Conservation (phyloP, 2,797 vertebrate species). For the Anguilla obscura region DNA sequence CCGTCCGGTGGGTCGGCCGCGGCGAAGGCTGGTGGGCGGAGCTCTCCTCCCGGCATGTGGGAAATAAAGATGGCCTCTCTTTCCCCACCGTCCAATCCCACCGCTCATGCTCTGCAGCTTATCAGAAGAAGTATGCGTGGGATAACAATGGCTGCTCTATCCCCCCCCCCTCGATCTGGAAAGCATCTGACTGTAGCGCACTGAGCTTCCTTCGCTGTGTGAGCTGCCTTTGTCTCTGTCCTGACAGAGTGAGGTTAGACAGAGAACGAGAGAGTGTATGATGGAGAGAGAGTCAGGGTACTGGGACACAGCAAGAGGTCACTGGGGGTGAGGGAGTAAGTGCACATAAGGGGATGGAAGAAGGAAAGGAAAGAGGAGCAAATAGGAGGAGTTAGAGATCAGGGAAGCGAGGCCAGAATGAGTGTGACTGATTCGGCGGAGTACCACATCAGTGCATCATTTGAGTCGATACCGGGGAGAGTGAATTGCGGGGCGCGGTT, state of each 20-base stretch:
- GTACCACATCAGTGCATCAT: neutral
- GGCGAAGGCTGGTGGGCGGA: neutral
- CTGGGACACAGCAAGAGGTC: neutral
- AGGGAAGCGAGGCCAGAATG: neutral
- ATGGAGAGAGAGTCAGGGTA: neutral
- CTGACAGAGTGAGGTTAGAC: neutral
- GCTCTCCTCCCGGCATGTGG: neutral
- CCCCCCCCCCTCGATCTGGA: neutral
- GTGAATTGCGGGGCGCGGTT: too few species aligned
- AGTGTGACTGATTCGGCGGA: neutral
- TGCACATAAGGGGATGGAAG: neutral
- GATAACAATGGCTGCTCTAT: constrained; percentile 22
- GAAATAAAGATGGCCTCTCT: constrained; percentile 5
- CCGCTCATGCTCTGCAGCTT: neutral
- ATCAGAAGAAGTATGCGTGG: constrained; percentile 7
- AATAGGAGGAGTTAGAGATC: neutral
- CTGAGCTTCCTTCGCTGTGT: constrained; percentile 4
- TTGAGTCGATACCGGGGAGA: neutral
- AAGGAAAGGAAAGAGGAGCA: neutral
- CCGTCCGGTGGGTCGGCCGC: neutral
- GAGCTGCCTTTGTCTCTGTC: constrained; percentile 21
- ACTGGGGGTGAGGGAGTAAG: neutral
- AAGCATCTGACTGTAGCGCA: constrained; percentile 16
- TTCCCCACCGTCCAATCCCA: neutral
- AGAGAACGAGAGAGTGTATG: neutral